A percentile compares a stretch with the other conserved stretches of the same genome.
These are phyloP conservation scores for Lasioglossum villosulum DNA, from an alignment of 2,888 invertebrate genomes.

Conservation along the genomic window DNA sequence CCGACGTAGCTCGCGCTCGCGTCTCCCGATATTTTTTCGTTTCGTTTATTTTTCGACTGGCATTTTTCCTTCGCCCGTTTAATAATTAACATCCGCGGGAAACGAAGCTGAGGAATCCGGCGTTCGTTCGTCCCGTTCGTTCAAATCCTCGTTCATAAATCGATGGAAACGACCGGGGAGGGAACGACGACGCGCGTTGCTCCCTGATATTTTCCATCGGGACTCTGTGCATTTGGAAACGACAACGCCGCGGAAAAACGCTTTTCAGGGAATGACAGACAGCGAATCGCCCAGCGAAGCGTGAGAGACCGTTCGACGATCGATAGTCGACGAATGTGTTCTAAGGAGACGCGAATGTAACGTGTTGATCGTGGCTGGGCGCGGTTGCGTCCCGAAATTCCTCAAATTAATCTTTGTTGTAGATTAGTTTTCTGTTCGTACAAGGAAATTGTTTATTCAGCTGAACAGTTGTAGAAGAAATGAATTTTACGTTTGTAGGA, in stretches of 20 bases:
- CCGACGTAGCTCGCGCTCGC: neutral
- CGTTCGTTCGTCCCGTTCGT: neutral
- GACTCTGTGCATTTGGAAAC: neutral
- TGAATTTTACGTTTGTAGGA: neutral
- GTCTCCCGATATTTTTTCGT: neutral
- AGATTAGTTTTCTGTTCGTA: neutral
- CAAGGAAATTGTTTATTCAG: neutral
- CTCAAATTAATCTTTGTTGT: neutral
- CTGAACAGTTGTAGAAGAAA: neutral
- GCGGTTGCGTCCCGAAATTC: neutral
- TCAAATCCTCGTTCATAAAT: neutral
- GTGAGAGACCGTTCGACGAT: neutral
- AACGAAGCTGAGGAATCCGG: neutral
- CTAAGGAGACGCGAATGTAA: neutral
- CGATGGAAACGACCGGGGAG: neutral
- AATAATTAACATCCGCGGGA: neutral
- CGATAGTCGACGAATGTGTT: neutral
- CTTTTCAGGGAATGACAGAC: neutral
- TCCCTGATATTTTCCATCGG: neutral
- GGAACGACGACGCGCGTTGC: neutral
- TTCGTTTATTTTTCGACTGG: neutral
- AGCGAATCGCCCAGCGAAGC: neutral
- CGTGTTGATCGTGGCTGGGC: neutral
- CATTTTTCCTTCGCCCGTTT: neutral
- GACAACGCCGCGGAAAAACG: neutral